Evolutionary conservation across 2,797 vertebrate species (phyloP).

Genomic region (Streptopelia turtur): DNA sequence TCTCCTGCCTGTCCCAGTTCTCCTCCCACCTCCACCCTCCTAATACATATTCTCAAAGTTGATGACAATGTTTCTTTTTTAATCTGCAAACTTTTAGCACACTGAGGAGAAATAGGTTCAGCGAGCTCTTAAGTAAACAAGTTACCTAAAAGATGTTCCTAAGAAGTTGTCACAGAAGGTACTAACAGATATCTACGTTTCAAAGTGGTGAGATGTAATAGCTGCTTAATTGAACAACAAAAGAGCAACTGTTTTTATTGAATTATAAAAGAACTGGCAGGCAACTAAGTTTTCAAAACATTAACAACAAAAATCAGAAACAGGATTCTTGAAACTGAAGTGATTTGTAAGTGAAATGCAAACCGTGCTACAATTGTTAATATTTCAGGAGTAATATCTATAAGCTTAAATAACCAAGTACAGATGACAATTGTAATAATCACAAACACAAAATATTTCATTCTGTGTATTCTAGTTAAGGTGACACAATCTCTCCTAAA

Average conservation of each 20-base stretch:
- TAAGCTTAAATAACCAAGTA: conserved; percentile 8
- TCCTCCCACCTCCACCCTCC: not conserved
- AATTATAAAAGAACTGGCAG: not conserved
- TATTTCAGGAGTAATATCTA: not conserved
- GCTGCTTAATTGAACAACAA: not conserved
- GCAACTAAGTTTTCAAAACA: not conserved
- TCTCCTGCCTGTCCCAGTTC: not conserved
- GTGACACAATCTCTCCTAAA: not conserved
- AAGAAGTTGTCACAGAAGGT: not conserved
- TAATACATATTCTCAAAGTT: not conserved
- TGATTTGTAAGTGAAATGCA: not conserved
- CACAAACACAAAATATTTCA: not conserved
- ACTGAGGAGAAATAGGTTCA: not conserved
- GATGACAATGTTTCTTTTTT: not conserved
- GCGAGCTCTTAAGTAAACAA: not conserved
- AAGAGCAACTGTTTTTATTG: not conserved
- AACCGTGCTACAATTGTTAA: not conserved
- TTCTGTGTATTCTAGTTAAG: not conserved
- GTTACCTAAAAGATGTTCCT: not conserved
- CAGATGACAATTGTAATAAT: not conserved
- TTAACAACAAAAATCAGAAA: not conserved
- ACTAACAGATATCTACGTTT: not conserved
- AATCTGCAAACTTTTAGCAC: not conserved
- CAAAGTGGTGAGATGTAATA: not conserved
- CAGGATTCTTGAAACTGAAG: not conserved